Conservation (phyloP, 2,797 vertebrate genomes). For the Crocidura indochinensis region DNA sequence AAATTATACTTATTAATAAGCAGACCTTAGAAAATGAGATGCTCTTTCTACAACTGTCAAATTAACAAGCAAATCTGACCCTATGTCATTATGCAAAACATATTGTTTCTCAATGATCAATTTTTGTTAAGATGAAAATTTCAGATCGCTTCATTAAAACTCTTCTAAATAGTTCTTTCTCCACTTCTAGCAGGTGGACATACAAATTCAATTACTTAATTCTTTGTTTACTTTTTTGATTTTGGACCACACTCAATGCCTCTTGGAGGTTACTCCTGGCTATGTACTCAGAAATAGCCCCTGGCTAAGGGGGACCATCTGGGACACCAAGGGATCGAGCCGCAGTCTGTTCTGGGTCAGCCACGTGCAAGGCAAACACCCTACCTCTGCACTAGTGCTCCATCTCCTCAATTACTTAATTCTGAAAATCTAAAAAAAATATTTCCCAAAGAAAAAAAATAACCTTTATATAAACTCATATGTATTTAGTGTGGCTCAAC, state of each 20-base stretch:
- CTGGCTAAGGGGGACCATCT: too few species aligned
- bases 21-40: not conserved
- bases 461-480: not conserved
- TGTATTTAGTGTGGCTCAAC: constrained; percentile 55
- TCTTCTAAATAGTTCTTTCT: constrained; percentile 60
- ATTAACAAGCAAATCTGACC: not conserved
- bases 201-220: not conserved
- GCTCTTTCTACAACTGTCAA: not conserved
- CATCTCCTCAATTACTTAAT: not conserved
- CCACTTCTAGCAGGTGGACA: constrained; percentile 30
- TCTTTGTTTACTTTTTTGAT: not conserved
- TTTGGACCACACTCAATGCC: too few species aligned
- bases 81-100: not conserved
- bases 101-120: not conserved
- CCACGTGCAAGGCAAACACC: too few species aligned
- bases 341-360: too few species aligned
- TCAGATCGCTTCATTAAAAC: constrained; percentile 4
- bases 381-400: too few species aligned
- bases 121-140: constrained; percentile 44
- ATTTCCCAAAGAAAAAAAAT: constrained; percentile 63
- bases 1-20: constrained; percentile 12
- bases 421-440: constrained; percentile 66
- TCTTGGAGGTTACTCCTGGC: too few species aligned
- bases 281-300: too few species aligned
- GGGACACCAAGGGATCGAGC: too few species aligned